phyloP scores from a whole-genome alignment of 2,888 invertebrate species.

The Meteorus cinctellus region DNA sequence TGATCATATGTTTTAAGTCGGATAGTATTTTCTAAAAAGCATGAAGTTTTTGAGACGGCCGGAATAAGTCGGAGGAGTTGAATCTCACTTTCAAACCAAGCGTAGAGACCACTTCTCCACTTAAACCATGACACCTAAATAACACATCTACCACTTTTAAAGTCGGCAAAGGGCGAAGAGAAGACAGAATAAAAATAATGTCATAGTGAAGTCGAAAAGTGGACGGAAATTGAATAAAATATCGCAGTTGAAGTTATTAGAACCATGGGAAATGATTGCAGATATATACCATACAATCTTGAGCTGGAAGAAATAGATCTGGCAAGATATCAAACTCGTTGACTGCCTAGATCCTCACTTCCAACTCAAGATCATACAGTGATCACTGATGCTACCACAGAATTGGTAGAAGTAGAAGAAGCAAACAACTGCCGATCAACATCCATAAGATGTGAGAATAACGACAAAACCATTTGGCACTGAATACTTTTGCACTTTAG shows the following conservation, averaged over 20 bases:
- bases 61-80: constrained; percentile 85
- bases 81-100: constrained; percentile 81
- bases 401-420: constrained; percentile 43
- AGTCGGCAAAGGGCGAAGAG: neutral
- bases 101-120: constrained; percentile 81
- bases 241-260: constrained; percentile 23
- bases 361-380: constrained; percentile 76
- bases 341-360: constrained; percentile 80
- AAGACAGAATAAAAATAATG: constrained; percentile 4
- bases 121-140: constrained; percentile 72
- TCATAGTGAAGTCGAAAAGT: neutral
- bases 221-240: neutral
- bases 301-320: constrained; percentile 87
- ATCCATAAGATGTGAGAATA: neutral
- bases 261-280: constrained; percentile 32
- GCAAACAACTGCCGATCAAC: constrained; percentile 6
- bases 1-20: constrained; percentile 28
- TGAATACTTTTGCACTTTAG: constrained; percentile 23
- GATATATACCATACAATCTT: constrained; percentile 66
- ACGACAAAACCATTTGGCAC: constrained; percentile 30
- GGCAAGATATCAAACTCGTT: constrained; percentile 73
- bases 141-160: neutral
- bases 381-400: constrained; percentile 8
- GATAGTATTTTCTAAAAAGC: constrained; percentile 30
- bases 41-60: constrained; percentile 57